Conservation (phyloP, 2,888 invertebrate species). For the Thymelicus sylvestris region DNA sequence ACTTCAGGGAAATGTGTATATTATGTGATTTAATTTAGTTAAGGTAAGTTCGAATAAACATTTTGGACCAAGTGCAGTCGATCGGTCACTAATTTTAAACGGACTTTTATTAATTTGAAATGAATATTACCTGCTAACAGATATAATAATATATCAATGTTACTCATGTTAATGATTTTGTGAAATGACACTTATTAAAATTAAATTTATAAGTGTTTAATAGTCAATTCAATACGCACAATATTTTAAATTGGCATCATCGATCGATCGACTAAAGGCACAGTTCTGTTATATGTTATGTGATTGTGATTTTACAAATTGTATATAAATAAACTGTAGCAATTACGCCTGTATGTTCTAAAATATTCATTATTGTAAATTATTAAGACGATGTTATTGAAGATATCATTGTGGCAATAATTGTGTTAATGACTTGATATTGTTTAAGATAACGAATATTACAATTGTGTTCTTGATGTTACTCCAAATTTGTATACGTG, state of each 20-base stretch:
- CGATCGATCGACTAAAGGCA: constrained; percentile 61
- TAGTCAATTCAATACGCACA: constrained; percentile 55
- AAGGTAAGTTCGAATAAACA: constrained; percentile 44
- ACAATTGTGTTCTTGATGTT: constrained; percentile 63
- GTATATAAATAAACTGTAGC: constrained; percentile 47
- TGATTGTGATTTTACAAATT: constrained; percentile 59
- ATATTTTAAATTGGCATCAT: constrained; percentile 49
- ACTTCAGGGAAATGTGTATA: constrained; percentile 15
- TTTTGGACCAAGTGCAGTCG: constrained; percentile 80
- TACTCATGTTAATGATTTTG: not conserved
- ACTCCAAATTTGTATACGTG: constrained; percentile 73
- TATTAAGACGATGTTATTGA: constrained; percentile 37
- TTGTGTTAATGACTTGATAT: constrained; percentile 55
- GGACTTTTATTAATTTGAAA: not conserved
- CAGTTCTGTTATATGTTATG: constrained; percentile 53
- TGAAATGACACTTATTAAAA: too few species aligned
- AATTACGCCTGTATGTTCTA: constrained; percentile 43
- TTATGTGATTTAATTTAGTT: constrained; percentile 34
- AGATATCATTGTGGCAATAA: constrained; percentile 70
- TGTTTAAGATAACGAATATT: constrained; percentile 51
- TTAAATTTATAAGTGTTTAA: not conserved
- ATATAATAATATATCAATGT: not conserved
- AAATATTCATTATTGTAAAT: constrained; percentile 52
- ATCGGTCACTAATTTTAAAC: constrained; percentile 53
- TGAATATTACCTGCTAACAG: not conserved